Evolutionary conservation across 1,140 invertebrate species (phyloP).

Genomic region (Lepidotrigona ventralis): DNA sequence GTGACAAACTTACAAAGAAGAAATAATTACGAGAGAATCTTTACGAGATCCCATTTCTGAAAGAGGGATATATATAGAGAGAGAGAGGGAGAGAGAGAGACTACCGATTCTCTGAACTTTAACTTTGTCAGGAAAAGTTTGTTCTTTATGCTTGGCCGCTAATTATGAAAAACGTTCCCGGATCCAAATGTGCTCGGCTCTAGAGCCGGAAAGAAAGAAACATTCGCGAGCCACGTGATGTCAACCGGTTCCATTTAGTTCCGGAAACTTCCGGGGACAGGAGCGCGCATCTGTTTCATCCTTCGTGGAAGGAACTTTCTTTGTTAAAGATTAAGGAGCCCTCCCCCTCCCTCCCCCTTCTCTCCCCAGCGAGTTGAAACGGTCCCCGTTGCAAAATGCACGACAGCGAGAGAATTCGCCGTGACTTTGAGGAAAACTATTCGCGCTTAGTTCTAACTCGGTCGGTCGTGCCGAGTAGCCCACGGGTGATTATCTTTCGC

Average conservation of each 20-base stretch:
- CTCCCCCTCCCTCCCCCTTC: not conserved
- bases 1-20: too few species aligned
- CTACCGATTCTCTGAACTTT: not conserved
- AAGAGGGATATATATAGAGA: too few species aligned
- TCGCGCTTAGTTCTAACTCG: slow-evolving; percentile 40
- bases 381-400: slow-evolving; percentile 28
- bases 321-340: slow-evolving; percentile 37
- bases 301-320: slow-evolving; percentile 6
- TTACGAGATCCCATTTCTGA: not conserved
- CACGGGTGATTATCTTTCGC: slow-evolving; percentile 46
- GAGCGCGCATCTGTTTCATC: slow-evolving; percentile 7
- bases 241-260: slow-evolving; percentile 4
- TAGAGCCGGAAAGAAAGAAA: not conserved
- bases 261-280: slow-evolving; percentile 8
- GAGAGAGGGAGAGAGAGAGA: not conserved
- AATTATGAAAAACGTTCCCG: slow-evolving; percentile 1
- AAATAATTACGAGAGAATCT: not conserved
- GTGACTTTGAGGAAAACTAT: slow-evolving; percentile 44
- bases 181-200: not conserved
- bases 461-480: slow-evolving; percentile 7
- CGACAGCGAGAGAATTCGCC: slow-evolving; percentile 33
- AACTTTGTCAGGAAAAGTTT: not conserved
- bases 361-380: not conserved
- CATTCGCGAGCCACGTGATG: not conserved
- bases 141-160: not conserved